These are phyloP conservation scores for Nomada fucata DNA, from an alignment of 2,888 invertebrate species.

Conservation along the genomic window DNA sequence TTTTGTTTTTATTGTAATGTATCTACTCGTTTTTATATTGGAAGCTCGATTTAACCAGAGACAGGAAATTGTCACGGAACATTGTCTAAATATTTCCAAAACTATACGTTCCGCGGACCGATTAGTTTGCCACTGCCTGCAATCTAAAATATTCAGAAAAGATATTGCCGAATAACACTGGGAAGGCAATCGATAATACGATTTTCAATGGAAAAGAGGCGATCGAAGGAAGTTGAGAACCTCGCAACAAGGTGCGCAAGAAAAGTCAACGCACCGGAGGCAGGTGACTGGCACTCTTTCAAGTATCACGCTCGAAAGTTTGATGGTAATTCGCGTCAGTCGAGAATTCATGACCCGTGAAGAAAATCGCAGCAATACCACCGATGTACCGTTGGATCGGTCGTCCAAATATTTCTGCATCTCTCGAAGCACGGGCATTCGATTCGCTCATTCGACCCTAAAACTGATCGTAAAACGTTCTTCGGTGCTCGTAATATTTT, in stretches of 20 bases:
- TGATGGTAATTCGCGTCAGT: constrained; percentile 39
- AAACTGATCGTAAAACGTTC: not conserved
- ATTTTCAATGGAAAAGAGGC: not conserved
- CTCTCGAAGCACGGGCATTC: constrained; percentile 11
- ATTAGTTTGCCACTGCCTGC: too few species aligned
- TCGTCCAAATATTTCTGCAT: constrained; percentile 45
- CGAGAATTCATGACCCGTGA: constrained; percentile 34
- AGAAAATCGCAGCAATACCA: constrained; percentile 42
- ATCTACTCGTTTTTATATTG: too few species aligned
- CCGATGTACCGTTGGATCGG: constrained; percentile 56
- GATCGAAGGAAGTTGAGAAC: constrained; percentile 23
- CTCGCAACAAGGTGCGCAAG: constrained; percentile 23
- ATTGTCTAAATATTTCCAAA: too few species aligned
- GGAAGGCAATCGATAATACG: not conserved
- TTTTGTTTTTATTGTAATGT: too few species aligned
- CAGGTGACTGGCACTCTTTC: constrained; percentile 44
- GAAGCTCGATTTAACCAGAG: too few species aligned
- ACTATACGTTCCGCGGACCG: too few species aligned
- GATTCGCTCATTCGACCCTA: not conserved
- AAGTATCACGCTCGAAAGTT: constrained; percentile 48
- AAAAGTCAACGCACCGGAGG: constrained; percentile 51
- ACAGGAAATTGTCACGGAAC: too few species aligned
- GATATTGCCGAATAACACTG: too few species aligned
- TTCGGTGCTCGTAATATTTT: not conserved
- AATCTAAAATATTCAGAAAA: too few species aligned